A percentile compares a stretch with the other conserved stretches of the same genome.
Evolutionary conservation across 2,797 vertebrate genomes (phyloP).

Genomic region (Lepilemur ruficaudatus): DNA sequence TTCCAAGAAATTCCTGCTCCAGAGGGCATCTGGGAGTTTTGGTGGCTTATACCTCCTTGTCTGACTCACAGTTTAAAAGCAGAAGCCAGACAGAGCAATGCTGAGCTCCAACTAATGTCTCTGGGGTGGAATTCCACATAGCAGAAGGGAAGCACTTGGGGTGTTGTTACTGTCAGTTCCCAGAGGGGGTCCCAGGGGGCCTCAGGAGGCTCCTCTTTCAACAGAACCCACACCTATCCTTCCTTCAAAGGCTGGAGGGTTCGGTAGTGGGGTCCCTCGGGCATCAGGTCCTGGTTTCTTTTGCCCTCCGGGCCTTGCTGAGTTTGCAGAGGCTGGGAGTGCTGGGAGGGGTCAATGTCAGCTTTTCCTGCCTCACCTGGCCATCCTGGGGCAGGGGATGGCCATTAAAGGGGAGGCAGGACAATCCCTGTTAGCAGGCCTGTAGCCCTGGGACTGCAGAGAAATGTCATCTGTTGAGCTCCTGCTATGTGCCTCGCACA

Average conservation of each 20-base stretch:
- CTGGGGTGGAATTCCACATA: neutral
- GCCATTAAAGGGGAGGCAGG: neutral
- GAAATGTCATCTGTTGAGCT: neutral
- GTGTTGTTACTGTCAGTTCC: neutral
- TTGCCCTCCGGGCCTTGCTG: neutral
- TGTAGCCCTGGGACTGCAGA: neutral
- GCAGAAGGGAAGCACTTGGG: neutral
- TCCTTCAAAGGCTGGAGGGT: neutral
- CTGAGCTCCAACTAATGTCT: neutral
- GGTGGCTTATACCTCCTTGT: neutral
- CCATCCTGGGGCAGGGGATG: neutral
- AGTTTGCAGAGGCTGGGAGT: neutral
- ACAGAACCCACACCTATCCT: neutral
- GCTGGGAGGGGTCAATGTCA: neutral
- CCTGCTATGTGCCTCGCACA: neutral
- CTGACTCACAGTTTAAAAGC: neutral
- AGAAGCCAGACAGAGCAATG: neutral
- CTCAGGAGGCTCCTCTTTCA: neutral
- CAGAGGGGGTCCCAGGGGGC: neutral
- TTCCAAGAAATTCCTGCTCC: neutral
- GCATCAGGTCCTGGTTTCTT: neutral
- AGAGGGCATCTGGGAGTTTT: neutral
- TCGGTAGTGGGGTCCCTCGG: accelerated
- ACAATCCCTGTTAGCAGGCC: neutral
- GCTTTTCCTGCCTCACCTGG: neutral